A percentile compares a stretch with the other conserved stretches of the same genome.
Evolutionary conservation across 2,113 vertebrate genomes (phyloP).

Genomic region (Trinectes maculatus): DNA sequence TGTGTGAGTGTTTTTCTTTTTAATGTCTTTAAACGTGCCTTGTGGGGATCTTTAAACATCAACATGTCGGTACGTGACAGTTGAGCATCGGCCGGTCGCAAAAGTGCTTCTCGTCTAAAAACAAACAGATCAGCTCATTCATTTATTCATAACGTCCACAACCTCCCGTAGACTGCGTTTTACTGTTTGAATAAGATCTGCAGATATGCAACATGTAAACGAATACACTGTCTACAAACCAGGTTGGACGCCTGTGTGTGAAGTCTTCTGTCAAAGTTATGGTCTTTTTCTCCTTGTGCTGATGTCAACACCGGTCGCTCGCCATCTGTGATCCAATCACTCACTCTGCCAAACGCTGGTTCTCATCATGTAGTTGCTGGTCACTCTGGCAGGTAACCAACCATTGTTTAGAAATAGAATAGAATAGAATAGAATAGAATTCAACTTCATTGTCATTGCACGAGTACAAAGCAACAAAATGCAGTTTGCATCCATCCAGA

Average conservation of each 20-base stretch:
- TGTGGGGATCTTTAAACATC: constrained; percentile 31
- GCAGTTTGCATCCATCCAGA: too few relatives aligned
- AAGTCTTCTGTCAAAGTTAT: constrained; percentile 37
- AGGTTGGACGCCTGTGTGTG: constrained; percentile 34
- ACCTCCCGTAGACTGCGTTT: constrained; percentile 38
- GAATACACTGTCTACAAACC: constrained; percentile 30
- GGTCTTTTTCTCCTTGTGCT: constrained; percentile 24
- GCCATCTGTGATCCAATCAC: constrained; percentile 55
- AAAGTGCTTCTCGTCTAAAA: constrained; percentile 33
- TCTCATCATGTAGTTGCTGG: constrained; percentile 54
- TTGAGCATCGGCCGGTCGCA: constrained; percentile 24
- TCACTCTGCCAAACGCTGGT: constrained; percentile 50
- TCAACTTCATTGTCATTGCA: too few relatives aligned
- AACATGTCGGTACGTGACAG: constrained; percentile 29
- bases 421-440: too few relatives aligned
- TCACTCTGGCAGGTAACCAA: constrained; percentile 54
- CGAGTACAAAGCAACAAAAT: too few relatives aligned
- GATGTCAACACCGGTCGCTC: constrained; percentile 48
- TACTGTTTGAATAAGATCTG: constrained; percentile 35
- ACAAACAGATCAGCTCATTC: constrained; percentile 54
- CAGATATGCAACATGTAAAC: constrained; percentile 29
- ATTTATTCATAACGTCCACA: constrained; percentile 54
- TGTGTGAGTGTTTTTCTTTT: constrained; percentile 3
- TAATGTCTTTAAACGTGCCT: constrained; percentile 37
- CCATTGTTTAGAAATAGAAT: constrained; percentile 67